Conservation (phyloP, 2,888 invertebrate species). For the Boloria euphrosyne region DNA sequence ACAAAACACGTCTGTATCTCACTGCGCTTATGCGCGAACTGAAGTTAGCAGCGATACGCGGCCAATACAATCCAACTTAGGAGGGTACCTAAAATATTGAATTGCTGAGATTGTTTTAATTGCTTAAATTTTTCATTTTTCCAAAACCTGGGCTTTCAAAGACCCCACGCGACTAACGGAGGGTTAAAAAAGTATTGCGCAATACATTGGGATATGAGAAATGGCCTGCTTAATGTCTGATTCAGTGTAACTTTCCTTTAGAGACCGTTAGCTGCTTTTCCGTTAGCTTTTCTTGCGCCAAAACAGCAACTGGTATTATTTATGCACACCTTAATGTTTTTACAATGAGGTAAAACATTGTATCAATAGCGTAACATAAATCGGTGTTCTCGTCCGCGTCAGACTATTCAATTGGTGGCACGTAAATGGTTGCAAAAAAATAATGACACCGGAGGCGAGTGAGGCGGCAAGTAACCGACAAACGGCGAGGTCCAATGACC, state of each 20-base stretch:
- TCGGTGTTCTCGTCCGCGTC: slow-evolving; percentile 60
- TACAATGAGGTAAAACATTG: slow-evolving; percentile 33
- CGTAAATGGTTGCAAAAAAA: slow-evolving; percentile 51
- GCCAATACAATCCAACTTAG: too few relatives aligned
- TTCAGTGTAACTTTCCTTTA: slow-evolving; percentile 25
- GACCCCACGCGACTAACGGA: too few relatives aligned
- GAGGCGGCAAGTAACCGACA: slow-evolving; percentile 61
- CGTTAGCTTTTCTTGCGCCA: slow-evolving; percentile 39
- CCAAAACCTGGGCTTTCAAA: too few relatives aligned
- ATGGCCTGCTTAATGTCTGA: slow-evolving; percentile 24
- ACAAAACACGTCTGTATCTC: too few relatives aligned
- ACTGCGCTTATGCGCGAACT: too few relatives aligned
- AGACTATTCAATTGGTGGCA: slow-evolving; percentile 63
- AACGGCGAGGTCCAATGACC: slow-evolving; percentile 80
- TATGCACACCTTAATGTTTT: slow-evolving; percentile 42
- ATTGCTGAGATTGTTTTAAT: too few relatives aligned
- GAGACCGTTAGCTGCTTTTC: slow-evolving; percentile 36
- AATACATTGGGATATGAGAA: slow-evolving; percentile 16
- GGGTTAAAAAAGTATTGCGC: slow-evolving; percentile 22
- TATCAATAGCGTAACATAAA: slow-evolving; percentile 47
- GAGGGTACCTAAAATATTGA: too few relatives aligned
- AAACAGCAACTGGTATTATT: slow-evolving; percentile 36
- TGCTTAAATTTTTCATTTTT: too few relatives aligned
- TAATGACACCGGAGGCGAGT: slow-evolving; percentile 44
- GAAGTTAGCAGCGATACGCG: too few relatives aligned